phyloP scores from a whole-genome alignment of 2,888 invertebrate genomes.

The Microctonus aethiopoides region DNA sequence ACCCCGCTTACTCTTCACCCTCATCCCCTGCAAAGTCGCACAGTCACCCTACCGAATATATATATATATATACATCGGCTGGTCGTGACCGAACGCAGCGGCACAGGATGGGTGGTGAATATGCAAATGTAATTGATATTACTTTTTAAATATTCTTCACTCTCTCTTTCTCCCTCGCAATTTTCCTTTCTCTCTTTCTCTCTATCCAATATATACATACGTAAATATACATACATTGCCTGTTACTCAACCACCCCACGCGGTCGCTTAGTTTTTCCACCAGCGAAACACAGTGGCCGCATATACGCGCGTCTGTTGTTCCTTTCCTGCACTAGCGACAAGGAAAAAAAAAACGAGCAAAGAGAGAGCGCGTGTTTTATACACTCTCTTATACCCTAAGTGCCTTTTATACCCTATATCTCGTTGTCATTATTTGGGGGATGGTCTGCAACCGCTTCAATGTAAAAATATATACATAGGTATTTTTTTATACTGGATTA shows the following conservation, averaged over 20 bases:
- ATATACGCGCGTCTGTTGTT: conserved; percentile 57
- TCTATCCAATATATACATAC: conserved; percentile 32
- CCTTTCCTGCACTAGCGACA: conserved; percentile 43
- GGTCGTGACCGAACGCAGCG: conserved; percentile 41
- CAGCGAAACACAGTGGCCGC: conserved; percentile 41
- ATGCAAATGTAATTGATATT: conserved; percentile 67
- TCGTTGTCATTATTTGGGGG: neutral
- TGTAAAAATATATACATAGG: neutral
- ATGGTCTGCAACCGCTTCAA: conserved; percentile 29
- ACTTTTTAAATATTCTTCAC: conserved; percentile 67
- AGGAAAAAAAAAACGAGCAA: conserved; percentile 22
- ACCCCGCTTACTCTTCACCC: neutral
- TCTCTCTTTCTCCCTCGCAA: conserved; percentile 47
- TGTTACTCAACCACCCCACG: neutral
- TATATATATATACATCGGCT: conserved; percentile 38
- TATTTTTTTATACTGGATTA: neutral
- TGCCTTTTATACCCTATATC: conserved; percentile 57
- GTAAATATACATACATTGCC: neutral
- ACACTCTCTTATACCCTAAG: conserved; percentile 60
- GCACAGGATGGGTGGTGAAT: conserved; percentile 53
- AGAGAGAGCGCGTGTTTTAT: conserved; percentile 59
- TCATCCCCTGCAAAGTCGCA: conserved; percentile 3
- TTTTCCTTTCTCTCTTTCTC: conserved; percentile 29
- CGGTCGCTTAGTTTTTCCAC: conserved; percentile 33
- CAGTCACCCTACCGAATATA: conserved; percentile 39